These are phyloP conservation scores for Machimus atricapillus DNA, from an alignment of 2,888 invertebrate genomes.

Conservation along the genomic window DNA sequence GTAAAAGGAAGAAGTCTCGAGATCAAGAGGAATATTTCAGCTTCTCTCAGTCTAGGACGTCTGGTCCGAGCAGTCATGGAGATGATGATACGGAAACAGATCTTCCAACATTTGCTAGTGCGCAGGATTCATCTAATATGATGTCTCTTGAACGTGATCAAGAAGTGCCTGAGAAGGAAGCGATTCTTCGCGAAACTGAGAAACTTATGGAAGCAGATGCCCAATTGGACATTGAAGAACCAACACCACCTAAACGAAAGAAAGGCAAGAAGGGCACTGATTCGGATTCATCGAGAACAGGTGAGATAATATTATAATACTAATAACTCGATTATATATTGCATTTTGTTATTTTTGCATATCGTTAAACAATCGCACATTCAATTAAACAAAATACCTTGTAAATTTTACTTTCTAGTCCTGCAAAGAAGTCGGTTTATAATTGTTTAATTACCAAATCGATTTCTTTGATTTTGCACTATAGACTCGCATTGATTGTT, in stretches of 20 bases:
- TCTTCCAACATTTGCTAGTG: constrained; percentile 72
- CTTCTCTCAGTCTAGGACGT: constrained; percentile 68
- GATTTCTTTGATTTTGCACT: no score
- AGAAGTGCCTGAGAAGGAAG: constrained; percentile 51
- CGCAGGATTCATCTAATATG: constrained; percentile 66
- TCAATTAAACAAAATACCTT: no score
- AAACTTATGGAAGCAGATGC: constrained; percentile 39
- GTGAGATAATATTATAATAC: background rate
- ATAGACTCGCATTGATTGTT: no score
- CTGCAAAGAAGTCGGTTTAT: no score
- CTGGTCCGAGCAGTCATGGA: constrained; percentile 60
- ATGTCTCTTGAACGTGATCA: constrained; percentile 59
- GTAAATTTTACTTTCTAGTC: no score
- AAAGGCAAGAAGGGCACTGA: constrained; percentile 58
- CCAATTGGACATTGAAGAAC: constrained; percentile 47
- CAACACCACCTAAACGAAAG: constrained; percentile 57
- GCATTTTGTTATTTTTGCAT: no score
- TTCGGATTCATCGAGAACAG: constrained; percentile 61
- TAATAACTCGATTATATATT: background rate
- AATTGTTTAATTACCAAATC: no score
- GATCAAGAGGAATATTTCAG: constrained; percentile 73
- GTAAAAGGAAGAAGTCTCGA: constrained; percentile 70
- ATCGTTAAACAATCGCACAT: no score
- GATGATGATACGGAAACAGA: constrained; percentile 72
- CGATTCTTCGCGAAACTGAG: constrained; percentile 51